These are phyloP conservation scores for Drepanosiphum platanoidis DNA, from an alignment of 2,888 invertebrate species.

Conservation along the genomic window DNA sequence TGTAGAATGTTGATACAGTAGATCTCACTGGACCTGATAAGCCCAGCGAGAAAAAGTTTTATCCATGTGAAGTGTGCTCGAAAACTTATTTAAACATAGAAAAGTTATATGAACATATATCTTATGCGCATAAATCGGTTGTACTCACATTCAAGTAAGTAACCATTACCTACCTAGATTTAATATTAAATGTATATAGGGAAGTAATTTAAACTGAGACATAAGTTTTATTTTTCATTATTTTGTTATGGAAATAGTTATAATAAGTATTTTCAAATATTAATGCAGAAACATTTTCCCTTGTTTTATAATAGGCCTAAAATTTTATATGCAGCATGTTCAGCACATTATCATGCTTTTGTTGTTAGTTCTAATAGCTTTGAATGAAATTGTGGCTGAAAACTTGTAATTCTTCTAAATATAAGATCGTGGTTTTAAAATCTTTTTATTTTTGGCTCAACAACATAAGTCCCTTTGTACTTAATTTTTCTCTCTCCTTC, in stretches of 20 bases:
- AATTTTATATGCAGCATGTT: no score
- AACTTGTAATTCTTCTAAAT: neutral
- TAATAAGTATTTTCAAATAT: no score
- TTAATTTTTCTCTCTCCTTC: neutral
- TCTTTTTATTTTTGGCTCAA: slow-evolving; percentile 30
- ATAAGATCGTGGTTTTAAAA: neutral
- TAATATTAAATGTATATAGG: no score
- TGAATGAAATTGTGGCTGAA: neutral
- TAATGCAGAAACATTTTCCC: no score
- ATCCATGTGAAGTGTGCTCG: slow-evolving; percentile 48
- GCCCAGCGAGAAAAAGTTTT: slow-evolving; percentile 20
- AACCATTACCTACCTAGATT: neutral
- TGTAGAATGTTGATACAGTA: slow-evolving; percentile 40
- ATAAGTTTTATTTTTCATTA: no score
- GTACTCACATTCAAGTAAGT: slow-evolving; percentile 33
- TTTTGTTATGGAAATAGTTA: no score
- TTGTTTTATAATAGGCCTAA: no score
- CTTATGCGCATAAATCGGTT: slow-evolving; percentile 18
- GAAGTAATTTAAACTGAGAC: no score
- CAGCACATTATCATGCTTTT: neutral
- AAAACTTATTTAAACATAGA: slow-evolving; percentile 40
- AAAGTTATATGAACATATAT: slow-evolving; percentile 43
- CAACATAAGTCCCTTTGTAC: neutral
- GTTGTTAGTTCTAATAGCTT: neutral
- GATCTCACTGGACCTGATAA: slow-evolving; percentile 54